phyloP scores from a whole-genome alignment of 2,113 vertebrate species.

The Amazona guildingii region DNA sequence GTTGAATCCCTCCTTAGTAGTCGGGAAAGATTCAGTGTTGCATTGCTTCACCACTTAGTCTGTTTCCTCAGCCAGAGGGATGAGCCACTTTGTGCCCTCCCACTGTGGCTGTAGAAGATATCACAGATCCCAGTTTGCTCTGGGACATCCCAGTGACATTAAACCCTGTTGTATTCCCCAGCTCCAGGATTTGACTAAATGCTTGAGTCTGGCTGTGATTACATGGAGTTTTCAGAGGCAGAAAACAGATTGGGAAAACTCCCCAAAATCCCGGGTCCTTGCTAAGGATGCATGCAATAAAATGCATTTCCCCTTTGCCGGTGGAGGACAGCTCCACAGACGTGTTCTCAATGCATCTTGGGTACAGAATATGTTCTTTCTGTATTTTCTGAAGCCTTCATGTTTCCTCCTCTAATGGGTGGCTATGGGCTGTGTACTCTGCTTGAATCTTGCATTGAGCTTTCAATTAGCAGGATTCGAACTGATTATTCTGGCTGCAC shows the following conservation, averaged over 20 bases:
- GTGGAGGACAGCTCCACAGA: background rate
- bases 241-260: background rate
- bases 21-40: background rate
- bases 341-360: background rate
- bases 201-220: background rate
- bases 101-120: background rate
- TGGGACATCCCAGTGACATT: background rate
- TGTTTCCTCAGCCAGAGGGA: background rate
- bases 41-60: fast-evolving
- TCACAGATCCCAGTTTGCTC: background rate
- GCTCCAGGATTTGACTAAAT: background rate
- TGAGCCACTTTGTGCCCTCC: background rate
- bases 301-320: background rate
- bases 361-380: background rate
- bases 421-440: background rate
- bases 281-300: background rate
- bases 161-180: background rate
- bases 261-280: fast-evolving
- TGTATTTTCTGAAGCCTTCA: fast-evolving
- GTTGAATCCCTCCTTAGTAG: background rate
- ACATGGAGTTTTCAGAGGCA: background rate
- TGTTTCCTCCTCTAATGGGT: background rate
- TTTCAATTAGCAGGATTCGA: constrained; percentile 50
- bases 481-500: constrained; percentile 39
- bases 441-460: constrained; percentile 8